These are phyloP conservation scores for Podocnemis expansa DNA, from an alignment of 2,113 vertebrate genomes.

Conservation along the genomic window DNA sequence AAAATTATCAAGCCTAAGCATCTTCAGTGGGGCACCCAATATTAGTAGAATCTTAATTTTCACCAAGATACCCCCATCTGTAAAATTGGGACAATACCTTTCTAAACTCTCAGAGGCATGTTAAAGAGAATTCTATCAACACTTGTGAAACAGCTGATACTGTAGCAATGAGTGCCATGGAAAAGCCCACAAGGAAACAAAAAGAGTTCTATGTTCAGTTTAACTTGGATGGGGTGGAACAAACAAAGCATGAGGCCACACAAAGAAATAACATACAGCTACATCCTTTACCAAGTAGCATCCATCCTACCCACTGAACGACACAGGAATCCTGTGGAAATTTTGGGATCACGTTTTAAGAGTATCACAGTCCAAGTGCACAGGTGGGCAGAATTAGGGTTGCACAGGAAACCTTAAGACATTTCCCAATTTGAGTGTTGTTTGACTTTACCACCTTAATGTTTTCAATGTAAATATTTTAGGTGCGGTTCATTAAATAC, in stretches of 20 bases:
- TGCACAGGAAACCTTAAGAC: background rate
- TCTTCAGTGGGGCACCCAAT: background rate
- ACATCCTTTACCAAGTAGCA: background rate
- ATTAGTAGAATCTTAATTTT: background rate
- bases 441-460: background rate
- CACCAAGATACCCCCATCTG: background rate
- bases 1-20: background rate
- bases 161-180: background rate
- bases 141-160: background rate
- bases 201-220: fast-evolving
- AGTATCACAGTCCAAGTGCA: background rate
- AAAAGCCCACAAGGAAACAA: background rate
- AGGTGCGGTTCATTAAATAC: background rate
- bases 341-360: background rate
- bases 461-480: background rate
- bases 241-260: background rate
- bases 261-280: background rate
- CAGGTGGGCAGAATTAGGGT: background rate
- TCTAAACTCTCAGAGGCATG: background rate
- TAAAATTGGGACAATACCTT: background rate
- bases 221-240: background rate
- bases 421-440: background rate
- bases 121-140: background rate
- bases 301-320: background rate
- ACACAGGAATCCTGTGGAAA: background rate